Evolutionary conservation across 2,888 invertebrate genomes (phyloP), one percentile per base, ranked within the genome.

Genomic region (Drosophila demipolita): DNA sequence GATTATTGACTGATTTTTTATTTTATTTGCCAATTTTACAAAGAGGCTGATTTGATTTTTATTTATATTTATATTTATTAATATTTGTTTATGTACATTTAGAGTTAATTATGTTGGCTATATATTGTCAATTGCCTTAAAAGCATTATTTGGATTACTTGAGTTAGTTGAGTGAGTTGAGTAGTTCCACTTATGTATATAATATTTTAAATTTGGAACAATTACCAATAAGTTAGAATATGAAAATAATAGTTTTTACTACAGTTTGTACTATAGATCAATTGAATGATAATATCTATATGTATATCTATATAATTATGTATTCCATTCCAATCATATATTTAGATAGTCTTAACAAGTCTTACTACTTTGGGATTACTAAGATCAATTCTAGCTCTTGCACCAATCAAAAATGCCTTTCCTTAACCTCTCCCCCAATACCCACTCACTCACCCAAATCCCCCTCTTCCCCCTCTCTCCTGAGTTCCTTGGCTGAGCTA

Each of bases 371-470:
- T 36, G 11, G 0, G 4, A n/a, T 11, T 40, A 57, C 54, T 23
- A 32, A 48, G 45, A 71, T 71, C 50, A 17, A 42, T 67, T 52
- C 12, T 7, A 23, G 23, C 38, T 17, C n/a, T 49, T 77, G 33
- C 60, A 61, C 73, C 73, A 81, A 77, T 81, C 68, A 73, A 63
- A 73, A 29, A 35, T 61, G 23, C 23, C 29, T 23, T 26, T 36
- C 40, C 15, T 20, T 5, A 55, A 15, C 12, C 26, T 17, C 23
- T 17, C 3, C 29, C 5, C 17, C 8, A 45, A 23, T 5, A 29
- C 50, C n/a, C 8, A 1, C 8, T 8, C 1, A 7, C 23, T 2
- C 33, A 55, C 26, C 26, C 45, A 26, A 4, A 15, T 35, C 9
- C 9, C 4, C 5, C n/a, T 12, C n/a, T 36, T 26, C 26, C 23